Percentiles rank a stretch among this genome's conserved stretches.
These are phyloP conservation scores for Crotalus viridis DNA, from an alignment of 2,113 vertebrate genomes.

Conservation along the genomic window DNA sequence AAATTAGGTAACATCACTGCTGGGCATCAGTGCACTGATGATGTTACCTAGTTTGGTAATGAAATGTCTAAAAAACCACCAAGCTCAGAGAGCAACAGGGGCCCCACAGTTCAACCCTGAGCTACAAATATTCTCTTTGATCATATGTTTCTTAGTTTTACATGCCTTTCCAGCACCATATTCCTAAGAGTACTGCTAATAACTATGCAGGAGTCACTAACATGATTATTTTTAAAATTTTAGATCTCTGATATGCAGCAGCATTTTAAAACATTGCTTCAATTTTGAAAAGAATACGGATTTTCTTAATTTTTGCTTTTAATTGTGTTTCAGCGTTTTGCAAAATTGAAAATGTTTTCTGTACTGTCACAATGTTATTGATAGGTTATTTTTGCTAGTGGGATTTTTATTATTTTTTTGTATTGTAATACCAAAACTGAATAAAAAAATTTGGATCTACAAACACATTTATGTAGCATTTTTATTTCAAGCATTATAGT, in stretches of 20 bases:
- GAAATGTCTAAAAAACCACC: not conserved
- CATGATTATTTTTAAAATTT: not conserved
- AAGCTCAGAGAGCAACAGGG: not conserved
- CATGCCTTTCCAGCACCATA: not conserved
- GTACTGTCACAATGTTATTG: not conserved
- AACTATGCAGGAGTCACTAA: not conserved
- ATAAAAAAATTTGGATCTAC: constrained; percentile 2
- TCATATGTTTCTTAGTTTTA: not conserved
- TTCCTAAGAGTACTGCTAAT: not conserved
- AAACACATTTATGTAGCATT: not conserved
- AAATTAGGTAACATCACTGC: not conserved
- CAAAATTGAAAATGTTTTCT: not conserved
- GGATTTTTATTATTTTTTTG: not conserved
- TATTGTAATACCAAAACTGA: constrained; percentile 12
- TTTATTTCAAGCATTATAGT: not conserved
- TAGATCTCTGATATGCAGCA: not conserved
- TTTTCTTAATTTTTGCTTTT: not conserved
- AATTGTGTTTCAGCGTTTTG: not conserved
- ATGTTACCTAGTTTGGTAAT: not conserved
- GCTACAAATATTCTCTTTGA: not conserved
- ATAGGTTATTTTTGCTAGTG: not conserved
- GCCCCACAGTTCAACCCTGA: not conserved
- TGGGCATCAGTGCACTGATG: not conserved
- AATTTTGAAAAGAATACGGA: not conserved
- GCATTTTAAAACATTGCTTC: not conserved